phyloP scores from a whole-genome alignment of 2,113 vertebrate species.

The Lepus timidus region DNA sequence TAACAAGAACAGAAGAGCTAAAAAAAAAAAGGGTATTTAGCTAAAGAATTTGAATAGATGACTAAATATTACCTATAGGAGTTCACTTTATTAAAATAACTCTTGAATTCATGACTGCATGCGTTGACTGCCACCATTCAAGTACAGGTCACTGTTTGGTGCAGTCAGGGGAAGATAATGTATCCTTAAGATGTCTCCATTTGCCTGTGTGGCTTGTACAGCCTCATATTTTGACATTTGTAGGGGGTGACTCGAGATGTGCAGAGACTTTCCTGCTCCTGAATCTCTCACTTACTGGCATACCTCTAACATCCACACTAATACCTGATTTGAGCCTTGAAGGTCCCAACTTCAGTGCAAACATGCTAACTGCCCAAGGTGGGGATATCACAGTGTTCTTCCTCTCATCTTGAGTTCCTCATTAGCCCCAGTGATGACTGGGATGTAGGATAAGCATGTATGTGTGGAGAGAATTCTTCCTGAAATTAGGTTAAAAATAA shows the following conservation, averaged over 20 bases:
- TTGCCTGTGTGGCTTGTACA: neutral
- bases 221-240: constrained; percentile 11
- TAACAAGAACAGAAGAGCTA: constrained; percentile 50
- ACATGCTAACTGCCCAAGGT: neutral
- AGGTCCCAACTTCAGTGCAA: neutral
- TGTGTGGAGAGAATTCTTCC: neutral
- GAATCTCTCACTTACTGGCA: neutral
- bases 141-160: neutral
- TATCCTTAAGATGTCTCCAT: neutral
- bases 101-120: neutral
- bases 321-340: neutral
- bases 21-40: neutral
- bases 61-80: constrained; percentile 32
- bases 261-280: neutral
- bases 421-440: neutral
- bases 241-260: neutral
- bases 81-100: constrained; percentile 2
- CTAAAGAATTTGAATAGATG: constrained; percentile 29
- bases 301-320: neutral
- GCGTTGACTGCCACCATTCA: neutral
- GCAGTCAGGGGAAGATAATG: neutral
- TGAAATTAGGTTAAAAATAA: neutral
- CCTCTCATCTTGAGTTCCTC: neutral
- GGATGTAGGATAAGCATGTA: neutral
- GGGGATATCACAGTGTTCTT: neutral